Conservation (phyloP, 1,140 invertebrate species). For the Caenorhabditis latens region DNA sequence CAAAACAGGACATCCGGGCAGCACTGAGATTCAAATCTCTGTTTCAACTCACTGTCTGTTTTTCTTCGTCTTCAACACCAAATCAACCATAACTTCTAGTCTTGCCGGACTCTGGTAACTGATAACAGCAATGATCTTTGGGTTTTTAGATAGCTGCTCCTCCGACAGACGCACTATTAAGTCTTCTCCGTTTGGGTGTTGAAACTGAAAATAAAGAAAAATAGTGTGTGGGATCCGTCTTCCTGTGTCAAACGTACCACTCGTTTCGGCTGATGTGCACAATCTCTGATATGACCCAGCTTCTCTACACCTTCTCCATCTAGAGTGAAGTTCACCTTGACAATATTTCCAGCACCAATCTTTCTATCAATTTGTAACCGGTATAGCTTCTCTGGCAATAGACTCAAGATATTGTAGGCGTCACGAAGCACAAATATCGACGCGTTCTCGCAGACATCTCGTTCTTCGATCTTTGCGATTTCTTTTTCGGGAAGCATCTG, state of each 20-base stretch:
- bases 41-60: slow-evolving; percentile 12
- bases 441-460: slow-evolving; percentile 41
- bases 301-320: neutral
- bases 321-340: neutral
- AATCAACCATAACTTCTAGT: slow-evolving; percentile 3
- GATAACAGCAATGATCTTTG: slow-evolving; percentile 41
- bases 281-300: neutral
- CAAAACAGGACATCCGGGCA: too few relatives aligned
- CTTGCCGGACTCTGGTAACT: slow-evolving; percentile 10
- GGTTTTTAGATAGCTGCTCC: slow-evolving; percentile 3
- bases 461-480: slow-evolving; percentile 10
- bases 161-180: slow-evolving; percentile 20
- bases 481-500: slow-evolving; percentile 43
- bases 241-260: neutral
- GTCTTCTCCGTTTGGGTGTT: slow-evolving; percentile 24
- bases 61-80: slow-evolving; percentile 19
- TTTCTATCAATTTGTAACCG: slow-evolving; percentile 16
- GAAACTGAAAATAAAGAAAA: neutral
- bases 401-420: slow-evolving; percentile 24
- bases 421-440: slow-evolving; percentile 16
- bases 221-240: too few relatives aligned
- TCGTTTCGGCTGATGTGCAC: neutral
- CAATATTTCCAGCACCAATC: neutral
- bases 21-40: neutral
- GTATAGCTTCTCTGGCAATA: slow-evolving; percentile 18